These are phyloP conservation scores for Zapornia atra DNA, from an alignment of 2,113 vertebrate species.

Conservation along the genomic window DNA sequence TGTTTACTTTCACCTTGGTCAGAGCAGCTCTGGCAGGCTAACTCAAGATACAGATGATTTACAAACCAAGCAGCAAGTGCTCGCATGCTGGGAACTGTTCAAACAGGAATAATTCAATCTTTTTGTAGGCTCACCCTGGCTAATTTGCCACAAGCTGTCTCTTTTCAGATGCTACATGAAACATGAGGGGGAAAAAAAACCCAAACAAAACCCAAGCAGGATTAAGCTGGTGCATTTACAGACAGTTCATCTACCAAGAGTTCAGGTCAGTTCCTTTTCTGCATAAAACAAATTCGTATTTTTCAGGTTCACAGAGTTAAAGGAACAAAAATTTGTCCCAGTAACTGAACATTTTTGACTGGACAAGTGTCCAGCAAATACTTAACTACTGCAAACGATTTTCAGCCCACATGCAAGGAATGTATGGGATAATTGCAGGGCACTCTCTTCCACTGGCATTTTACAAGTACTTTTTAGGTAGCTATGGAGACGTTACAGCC, in stretches of 20 bases:
- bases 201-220: not conserved
- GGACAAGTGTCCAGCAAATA: not conserved
- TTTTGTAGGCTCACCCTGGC: not conserved
- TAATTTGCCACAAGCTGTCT: conserved; percentile 43
- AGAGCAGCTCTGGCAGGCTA: conserved; percentile 26
- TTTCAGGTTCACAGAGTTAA: conserved; percentile 1
- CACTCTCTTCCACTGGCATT: not conserved
- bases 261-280: not conserved
- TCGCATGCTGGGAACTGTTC: conserved; percentile 43
- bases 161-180: conserved; percentile 26
- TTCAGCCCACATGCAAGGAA: conserved; percentile 34
- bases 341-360: not conserved
- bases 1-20: conserved; percentile 28
- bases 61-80: conserved; percentile 48
- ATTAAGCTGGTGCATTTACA: not conserved
- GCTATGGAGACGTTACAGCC: conserved; percentile 21
- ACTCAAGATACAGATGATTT: not conserved
- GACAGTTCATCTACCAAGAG: not conserved
- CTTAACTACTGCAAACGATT: conserved; percentile 48
- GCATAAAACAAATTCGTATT: not conserved
- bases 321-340: not conserved
- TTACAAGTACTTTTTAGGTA: conserved; percentile 29
- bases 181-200: not conserved
- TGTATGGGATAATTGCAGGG: conserved; percentile 1
- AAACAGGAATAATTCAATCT: conserved; percentile 61